Base-by-base conservation (phyloP, 1,140 invertebrate species). In the Tigriopus japonicus region DNA sequence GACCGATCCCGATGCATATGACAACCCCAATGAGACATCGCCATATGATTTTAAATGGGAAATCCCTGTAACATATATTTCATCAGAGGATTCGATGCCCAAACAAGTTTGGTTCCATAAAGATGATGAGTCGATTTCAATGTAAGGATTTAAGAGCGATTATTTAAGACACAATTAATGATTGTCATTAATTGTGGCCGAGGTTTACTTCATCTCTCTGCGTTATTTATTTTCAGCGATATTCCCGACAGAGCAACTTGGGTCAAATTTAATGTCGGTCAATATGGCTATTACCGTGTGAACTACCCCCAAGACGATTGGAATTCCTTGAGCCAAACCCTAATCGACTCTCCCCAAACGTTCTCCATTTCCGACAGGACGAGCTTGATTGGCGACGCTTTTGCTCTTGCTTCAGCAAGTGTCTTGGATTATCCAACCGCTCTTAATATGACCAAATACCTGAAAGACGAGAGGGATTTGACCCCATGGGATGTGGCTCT, bases 271-370 rank as follows among this genome's bases (percentile, higher is more conserved):
- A 95, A 95, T 68, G 78, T 78, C 52, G 78, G 84, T 62, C 85
- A 92, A 74, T 76, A 83, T 13, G 89, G 89, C 0, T 94, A 84
- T 68, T 94, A 91, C 70, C 75, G 87, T 49, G 86, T 93, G 0
- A 90, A 90, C 68, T 94, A 94, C 67, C 70, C 78, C 0, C 15
- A 66, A 2, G 69, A 72, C 0, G 76, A 80, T 64, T 92, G 88
- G 88, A 65, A 75, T 21, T 71, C 68, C 1, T 70, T 92, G 5
- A 74, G 72, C 6, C 67, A 76, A 0, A 69, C 79, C 21, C 68
- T 88, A 0, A 67, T 68, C 59, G 66, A 14, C 19, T 23, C 15
- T 17, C 51, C 51, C 1, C 21, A 65, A 42, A 63, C 21, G 0
- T 54, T 72, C 12, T 59, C 62, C 13, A 63, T 68, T 0, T 64